Percentiles rank a stretch among this genome's conserved stretches.
phyloP scores from a whole-genome alignment of 2,113 vertebrate species.

The Coptodon rendalli region DNA sequence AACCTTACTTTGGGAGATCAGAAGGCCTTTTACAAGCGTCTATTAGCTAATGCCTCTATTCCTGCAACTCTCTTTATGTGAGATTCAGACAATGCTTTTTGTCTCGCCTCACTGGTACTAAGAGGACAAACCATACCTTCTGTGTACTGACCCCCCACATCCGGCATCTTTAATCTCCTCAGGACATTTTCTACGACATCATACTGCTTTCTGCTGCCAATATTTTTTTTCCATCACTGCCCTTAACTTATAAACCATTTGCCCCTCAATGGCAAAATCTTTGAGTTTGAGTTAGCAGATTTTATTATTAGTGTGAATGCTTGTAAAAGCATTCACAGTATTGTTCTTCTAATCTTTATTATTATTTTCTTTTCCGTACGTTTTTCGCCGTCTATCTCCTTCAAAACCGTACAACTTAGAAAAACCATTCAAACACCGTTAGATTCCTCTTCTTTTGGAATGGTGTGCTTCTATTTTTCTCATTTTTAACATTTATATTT shows the following conservation, averaged over 20 bases:
- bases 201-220: neutral
- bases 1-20: neutral
- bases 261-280: neutral
- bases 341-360: too few relatives aligned
- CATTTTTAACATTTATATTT: too few relatives aligned
- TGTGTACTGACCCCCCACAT: neutral
- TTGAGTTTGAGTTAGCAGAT: neutral
- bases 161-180: neutral
- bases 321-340: too few relatives aligned
- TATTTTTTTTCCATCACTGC: neutral
- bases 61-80: neutral
- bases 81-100: neutral
- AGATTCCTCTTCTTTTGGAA: too few relatives aligned
- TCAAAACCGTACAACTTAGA: too few relatives aligned
- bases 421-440: too few relatives aligned
- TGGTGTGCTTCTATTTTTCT: too few relatives aligned
- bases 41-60: neutral
- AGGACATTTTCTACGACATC: neutral
- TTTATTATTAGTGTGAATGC: too few relatives aligned
- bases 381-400: too few relatives aligned
- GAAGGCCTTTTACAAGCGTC: neutral
- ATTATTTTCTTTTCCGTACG: too few relatives aligned
- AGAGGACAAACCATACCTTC: neutral
- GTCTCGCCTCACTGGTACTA: neutral
- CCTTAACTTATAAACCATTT: neutral